Base-by-base conservation (phyloP, 2,113 vertebrate genomes). In the Lophura nycthemera region DNA sequence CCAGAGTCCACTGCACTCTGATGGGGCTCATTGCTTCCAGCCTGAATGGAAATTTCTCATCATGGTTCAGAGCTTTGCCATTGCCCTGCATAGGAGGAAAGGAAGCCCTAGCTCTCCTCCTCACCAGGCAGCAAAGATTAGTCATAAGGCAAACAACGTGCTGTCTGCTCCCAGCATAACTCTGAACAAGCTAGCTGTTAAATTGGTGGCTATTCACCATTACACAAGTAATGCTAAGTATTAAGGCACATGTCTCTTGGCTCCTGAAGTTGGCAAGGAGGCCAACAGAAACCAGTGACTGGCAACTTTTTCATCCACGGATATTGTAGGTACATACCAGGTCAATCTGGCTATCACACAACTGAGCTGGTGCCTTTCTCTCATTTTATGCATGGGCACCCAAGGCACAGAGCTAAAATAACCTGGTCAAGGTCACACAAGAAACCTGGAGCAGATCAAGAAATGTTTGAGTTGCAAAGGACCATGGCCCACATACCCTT, bases 331-430 rank as follows among this genome's bases (percentile, higher is more conserved):
- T 73, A 60, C 59, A 75, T 8, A 59, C 69, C 43, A 59, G 86
- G 66, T 40, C 83, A 80, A 36, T 60, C 60, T 32, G 57, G 74
- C 4, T 73, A 79, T 85, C 78, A 83, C 34, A 72, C 47, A 74
- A 90, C 24, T 1, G 9, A n/a, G 25, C 48, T 0, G 0, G 45
- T 83, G 82, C 30, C 42, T 42, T 54, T 54, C 42, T 22, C 60
- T 59, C 45, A 20, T 43, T 88, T 59, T 40, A 30, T 50, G 80
- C 50, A 10, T 10, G 32, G 34, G 48, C 24, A 70, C 50, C 66
- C 66, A 32, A 88, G 76, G 50, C 6, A 15, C 20, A 25, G 47
- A 88, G 52, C 69, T 90, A 56, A 86, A 80, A 50, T 27, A 38
- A 38, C 43, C 36, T 60, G 6, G 21, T 80, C 85, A 83, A 90